Evolutionary conservation across 2,797 vertebrate genomes (phyloP).

Genomic region (Varecia variegata): DNA sequence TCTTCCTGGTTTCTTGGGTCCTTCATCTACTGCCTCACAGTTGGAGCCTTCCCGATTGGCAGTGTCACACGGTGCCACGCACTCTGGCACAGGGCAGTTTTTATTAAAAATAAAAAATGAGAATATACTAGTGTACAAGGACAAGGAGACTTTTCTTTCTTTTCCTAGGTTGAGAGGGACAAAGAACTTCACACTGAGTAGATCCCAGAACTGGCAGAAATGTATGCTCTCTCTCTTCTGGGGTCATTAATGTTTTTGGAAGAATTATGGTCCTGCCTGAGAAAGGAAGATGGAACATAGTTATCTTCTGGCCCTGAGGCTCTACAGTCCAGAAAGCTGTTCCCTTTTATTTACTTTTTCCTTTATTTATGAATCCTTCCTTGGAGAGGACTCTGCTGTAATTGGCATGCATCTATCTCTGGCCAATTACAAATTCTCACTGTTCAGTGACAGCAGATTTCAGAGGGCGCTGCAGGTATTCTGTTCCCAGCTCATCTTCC

Average conservation of each 20-base stretch:
- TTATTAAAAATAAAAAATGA: constrained; percentile 17
- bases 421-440: neutral
- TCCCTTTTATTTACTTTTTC: neutral
- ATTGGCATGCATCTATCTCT: neutral
- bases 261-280: neutral
- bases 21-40: neutral
- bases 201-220: neutral
- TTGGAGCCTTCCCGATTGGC: neutral
- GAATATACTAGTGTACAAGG: neutral
- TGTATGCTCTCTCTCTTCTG: neutral
- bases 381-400: neutral
- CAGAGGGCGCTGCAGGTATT: neutral
- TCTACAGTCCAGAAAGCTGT: neutral
- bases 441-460: neutral
- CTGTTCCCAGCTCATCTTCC: neutral
- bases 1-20: neutral
- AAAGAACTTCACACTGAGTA: neutral
- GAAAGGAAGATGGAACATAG: neutral
- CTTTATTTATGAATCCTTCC: neutral
- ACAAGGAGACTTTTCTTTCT: neutral
- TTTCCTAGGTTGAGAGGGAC: neutral
- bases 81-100: neutral
- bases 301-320: neutral
- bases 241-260: neutral
- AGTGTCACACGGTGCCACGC: neutral